Conservation (phyloP, 2,113 vertebrate genomes). For the Excalfactoria chinensis region DNA sequence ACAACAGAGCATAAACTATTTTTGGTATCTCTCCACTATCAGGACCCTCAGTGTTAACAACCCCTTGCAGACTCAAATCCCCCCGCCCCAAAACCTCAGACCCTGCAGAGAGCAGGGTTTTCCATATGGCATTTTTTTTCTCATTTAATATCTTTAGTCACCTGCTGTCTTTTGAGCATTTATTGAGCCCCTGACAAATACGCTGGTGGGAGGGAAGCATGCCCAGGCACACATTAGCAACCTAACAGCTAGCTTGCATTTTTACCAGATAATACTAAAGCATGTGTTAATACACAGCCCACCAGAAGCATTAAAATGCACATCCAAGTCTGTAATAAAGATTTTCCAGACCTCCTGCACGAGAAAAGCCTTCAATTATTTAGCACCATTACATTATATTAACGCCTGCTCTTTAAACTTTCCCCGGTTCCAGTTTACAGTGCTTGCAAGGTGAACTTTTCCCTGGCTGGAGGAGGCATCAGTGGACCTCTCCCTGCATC, state of each 20-base stretch:
- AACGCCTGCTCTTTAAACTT: conserved; percentile 6
- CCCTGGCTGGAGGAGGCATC: not conserved
- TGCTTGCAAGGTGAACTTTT: conserved; percentile 4
- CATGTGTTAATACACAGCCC: conserved; percentile 33
- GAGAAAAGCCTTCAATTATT: conserved; percentile 41
- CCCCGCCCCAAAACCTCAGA: not conserved
- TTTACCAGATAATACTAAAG: conserved; percentile 39
- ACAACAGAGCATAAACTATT: not conserved
- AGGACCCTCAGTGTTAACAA: not conserved
- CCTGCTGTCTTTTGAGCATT: conserved; percentile 5
- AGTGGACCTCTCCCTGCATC: not conserved
- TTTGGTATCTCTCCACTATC: not conserved
- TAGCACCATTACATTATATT: not conserved
- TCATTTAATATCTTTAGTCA: not conserved
- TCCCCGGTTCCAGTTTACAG: not conserved
- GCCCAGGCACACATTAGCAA: conserved; percentile 32
- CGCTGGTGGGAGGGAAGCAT: conserved; percentile 27
- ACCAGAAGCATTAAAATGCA: conserved; percentile 45
- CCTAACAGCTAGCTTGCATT: conserved; percentile 12
- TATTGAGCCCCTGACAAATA: not conserved
- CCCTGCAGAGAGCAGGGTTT: too few species aligned
- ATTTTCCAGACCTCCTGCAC: conserved; percentile 33
- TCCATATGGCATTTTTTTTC: not conserved
- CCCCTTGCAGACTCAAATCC: not conserved
- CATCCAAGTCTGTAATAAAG: conserved; percentile 19